Evolutionary conservation across 2,888 invertebrate genomes (phyloP).

Genomic region (Rhagium mordax): DNA sequence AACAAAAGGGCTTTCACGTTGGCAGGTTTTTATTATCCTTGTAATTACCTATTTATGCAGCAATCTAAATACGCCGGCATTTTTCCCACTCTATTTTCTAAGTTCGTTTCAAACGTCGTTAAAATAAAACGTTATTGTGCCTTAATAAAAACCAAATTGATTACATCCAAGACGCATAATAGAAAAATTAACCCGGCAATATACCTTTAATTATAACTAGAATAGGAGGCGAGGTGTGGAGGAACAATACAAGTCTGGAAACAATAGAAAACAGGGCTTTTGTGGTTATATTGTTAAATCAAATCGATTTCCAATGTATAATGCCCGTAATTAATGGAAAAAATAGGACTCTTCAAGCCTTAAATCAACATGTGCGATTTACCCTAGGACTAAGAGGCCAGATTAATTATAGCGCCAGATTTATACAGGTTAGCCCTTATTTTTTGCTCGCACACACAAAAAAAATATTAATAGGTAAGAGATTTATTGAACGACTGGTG

Average conservation of each 20-base stretch:
- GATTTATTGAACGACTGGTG: slow-evolving; percentile 33
- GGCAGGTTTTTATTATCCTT: too few species aligned
- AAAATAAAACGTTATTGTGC: slow-evolving; percentile 3
- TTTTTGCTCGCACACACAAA: slow-evolving; percentile 12
- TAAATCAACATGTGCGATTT: slow-evolving; percentile 35
- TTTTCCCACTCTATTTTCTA: not conserved
- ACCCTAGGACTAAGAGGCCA: slow-evolving; percentile 23
- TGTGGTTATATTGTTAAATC: slow-evolving; percentile 33
- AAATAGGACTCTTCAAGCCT: slow-evolving; percentile 23
- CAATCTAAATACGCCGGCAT: not conserved
- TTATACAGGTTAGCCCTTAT: slow-evolving; percentile 27
- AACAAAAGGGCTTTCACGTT: too few species aligned
- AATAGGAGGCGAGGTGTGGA: slow-evolving; percentile 33
- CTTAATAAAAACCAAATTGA: slow-evolving; percentile 21
- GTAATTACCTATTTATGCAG: not conserved
- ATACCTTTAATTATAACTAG: slow-evolving; percentile 32
- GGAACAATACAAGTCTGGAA: slow-evolving; percentile 33
- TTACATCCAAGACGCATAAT: slow-evolving; percentile 28
- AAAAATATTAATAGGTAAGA: slow-evolving; percentile 22
- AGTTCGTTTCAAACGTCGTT: not conserved
- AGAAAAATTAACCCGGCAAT: slow-evolving; percentile 33
- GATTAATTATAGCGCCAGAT: slow-evolving; percentile 28
- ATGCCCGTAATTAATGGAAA: slow-evolving; percentile 36
- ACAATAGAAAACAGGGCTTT: slow-evolving; percentile 38
- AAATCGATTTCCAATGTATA: slow-evolving; percentile 36